Base-by-base conservation (phyloP, 2,113 vertebrate species). In the Onychostoma macrolepis region DNA sequence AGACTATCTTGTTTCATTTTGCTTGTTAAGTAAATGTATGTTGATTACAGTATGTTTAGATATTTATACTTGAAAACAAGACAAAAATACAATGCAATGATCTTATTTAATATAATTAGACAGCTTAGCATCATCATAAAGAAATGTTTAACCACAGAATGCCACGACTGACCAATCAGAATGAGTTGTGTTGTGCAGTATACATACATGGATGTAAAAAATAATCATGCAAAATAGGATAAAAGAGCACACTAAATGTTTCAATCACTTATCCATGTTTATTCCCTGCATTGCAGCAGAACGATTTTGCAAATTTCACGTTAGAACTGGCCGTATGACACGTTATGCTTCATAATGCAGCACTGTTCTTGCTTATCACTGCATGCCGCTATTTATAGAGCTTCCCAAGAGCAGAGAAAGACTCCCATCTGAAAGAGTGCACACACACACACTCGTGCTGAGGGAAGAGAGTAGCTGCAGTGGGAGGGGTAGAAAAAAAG, bases 371-470 rank as follows among this genome's bases (percentile, higher is more conserved):
- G 65, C 82, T 84, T 79, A 38, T 45, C 43, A 12, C 56, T 19
- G 33, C 43, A 63, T 69, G 43, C 69, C 3, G n/a, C 69, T 85
- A 88, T 85, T 88, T 88, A 79, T 75, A 76, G 43, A 85, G 56
- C 65, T 30, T 53, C 87, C 82, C 76, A 69, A 26, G 79, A 85
- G 87, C 56, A 89, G 67, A 53, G 69, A 63, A 33, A 74, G 28
- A 81, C 77, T 45, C 38, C 30, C 56, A 48, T 81, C 69, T 50
- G 77, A 71, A 41, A 4, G 33, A 72, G 28, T 11, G 13, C 21
- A 77, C n/a, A 58, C 76, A 79, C 30, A 58, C 28, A 79, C 48
- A 33, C 28, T 36, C 19, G 11, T 61, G 53, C 78, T 61, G 78
- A 80, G 33, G 53, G 38, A 30, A 65, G 58, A 75, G 9, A 75